phyloP scores from a whole-genome alignment of 2,888 invertebrate genomes.

The Phortica okadai region DNA sequence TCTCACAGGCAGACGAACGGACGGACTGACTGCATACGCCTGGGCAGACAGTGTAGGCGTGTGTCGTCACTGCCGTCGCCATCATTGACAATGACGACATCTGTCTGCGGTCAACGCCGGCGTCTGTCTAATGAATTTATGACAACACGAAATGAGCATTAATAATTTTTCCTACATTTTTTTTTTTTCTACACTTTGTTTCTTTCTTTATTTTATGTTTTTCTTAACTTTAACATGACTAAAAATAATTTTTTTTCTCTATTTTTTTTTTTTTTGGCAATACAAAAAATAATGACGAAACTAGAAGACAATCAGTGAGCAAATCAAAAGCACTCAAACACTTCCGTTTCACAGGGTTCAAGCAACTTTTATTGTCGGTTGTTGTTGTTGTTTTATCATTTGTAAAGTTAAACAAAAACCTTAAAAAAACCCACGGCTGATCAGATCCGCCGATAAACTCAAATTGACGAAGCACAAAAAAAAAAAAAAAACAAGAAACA shows the following conservation, averaged over 20 bases:
- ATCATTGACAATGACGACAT: too few relatives aligned
- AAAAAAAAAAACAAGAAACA: too few relatives aligned
- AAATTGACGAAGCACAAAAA: too few relatives aligned
- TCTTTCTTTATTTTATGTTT: neutral
- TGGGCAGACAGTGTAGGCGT: conserved; percentile 29
- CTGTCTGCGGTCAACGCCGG: neutral
- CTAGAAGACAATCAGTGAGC: neutral
- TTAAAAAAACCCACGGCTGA: too few relatives aligned
- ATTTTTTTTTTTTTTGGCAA: too few relatives aligned
- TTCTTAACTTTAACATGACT: neutral
- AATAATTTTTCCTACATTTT: conserved; percentile 10
- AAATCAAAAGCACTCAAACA: neutral
- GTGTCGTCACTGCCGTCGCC: neutral
- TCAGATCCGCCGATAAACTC: too few relatives aligned
- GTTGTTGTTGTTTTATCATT: too few relatives aligned
- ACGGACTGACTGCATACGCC: neutral
- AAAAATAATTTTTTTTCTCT: neutral
- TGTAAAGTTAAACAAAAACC: too few relatives aligned
- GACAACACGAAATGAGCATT: conserved; percentile 23
- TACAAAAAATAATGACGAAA: neutral
- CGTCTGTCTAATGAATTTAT: conserved; percentile 23
- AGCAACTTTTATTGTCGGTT: too few relatives aligned
- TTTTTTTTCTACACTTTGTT: neutral
- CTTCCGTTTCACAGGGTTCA: too few relatives aligned
- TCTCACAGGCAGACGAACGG: too few relatives aligned